Conservation (phyloP, 2,888 invertebrate genomes). For the Coelinius sp. region DNA sequence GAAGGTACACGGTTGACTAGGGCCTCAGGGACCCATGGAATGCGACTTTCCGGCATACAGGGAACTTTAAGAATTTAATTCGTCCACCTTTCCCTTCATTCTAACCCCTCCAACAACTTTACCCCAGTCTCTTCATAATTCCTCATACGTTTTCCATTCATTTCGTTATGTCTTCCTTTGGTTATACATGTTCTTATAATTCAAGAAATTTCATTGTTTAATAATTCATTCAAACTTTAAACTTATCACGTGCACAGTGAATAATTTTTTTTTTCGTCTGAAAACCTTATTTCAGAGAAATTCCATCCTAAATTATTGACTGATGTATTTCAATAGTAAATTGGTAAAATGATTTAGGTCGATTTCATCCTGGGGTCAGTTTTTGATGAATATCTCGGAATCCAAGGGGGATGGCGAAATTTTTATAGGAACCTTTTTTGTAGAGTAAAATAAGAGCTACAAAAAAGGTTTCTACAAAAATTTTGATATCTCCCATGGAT, state of each 20-base stretch:
- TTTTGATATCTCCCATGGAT: too few species aligned
- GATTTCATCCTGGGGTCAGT: too few species aligned
- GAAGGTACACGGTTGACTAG: slow-evolving; percentile 41
- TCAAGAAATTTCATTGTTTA: neutral
- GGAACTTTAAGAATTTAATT: slow-evolving; percentile 71
- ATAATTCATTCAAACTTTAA: neutral
- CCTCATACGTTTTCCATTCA: slow-evolving; percentile 40
- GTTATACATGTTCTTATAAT: neutral
- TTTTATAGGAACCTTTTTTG: too few species aligned
- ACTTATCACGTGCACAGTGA: neutral
- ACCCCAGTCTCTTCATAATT: slow-evolving; percentile 30
- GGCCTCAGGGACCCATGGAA: slow-evolving; percentile 66
- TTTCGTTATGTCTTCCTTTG: slow-evolving; percentile 33
- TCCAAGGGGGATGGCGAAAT: too few species aligned
- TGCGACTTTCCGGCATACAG: slow-evolving; percentile 68
- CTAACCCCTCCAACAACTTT: slow-evolving; percentile 35
- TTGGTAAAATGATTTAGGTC: too few species aligned
- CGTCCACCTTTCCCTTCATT: slow-evolving; percentile 54
- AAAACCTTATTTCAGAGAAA: too few species aligned
- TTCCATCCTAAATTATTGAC: too few species aligned
- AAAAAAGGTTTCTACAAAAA: too few species aligned
- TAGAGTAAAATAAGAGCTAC: too few species aligned
- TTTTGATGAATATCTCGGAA: too few species aligned
- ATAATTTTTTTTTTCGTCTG: too few species aligned
- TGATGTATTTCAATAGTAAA: too few species aligned